Base-by-base conservation (phyloP, 2,797 vertebrate species). In the Valencia hispanica region DNA sequence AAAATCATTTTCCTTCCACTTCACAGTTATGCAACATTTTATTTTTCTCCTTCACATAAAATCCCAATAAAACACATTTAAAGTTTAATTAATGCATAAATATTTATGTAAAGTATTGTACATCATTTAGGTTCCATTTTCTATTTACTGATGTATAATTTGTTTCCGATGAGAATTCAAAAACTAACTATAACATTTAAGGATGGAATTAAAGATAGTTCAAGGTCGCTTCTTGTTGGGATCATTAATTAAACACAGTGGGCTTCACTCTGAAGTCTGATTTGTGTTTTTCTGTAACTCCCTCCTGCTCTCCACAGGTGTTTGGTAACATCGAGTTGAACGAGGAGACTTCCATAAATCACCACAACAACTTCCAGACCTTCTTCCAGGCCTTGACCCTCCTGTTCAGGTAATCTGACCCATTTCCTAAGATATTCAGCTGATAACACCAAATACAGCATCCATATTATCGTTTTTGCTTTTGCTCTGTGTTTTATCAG, bases 331-430 rank as follows among this genome's bases (percentile, higher is more conserved):
- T 99, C 1, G 95, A 95, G 2, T 87, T 99, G 63, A 95, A 94
- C 0, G 97, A 99, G 0, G 97, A 97, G 0, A 94, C 93, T 0
- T 94, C 96, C 81, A 99, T 99, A 83, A 97, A 97, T 70, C 93
- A 95, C 30, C 97, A 99, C 95, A 99, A 99, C 89, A 99, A 99
- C 88, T 99, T 99, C 91, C 96, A 96, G 51, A 99, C 97, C 0
- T 99, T 99, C 83, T 92, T 99, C 63, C 98, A 99, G 81, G 98
- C 98, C 5, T 82, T 99, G 88, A 99, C 98, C 91, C 95, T 99
- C 45, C 93, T 99, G 25, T 99, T 99, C 94, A 97, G 98, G 98
- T 98, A 78, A 82, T 14, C 41, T 53, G 20, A 30, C 55, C 45
- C 55, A 43, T n/a, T 10, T 48, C 32, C 27, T 59, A 1, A 34